Evolutionary conservation across 1,140 invertebrate species (phyloP).

Genomic region (Meloidogyne hapla): DNA sequence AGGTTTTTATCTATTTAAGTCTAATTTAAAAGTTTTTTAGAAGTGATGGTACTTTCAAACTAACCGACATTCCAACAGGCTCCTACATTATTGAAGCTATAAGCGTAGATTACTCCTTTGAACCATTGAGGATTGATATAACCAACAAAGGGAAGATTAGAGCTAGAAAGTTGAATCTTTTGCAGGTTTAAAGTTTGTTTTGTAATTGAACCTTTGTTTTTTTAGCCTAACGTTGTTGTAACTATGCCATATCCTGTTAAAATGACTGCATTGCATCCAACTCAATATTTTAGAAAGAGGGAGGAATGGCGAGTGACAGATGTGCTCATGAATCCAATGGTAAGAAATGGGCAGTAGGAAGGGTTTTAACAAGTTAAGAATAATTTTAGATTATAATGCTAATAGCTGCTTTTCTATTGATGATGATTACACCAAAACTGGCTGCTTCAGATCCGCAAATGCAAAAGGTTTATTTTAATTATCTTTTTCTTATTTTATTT

Average conservation of each 20-base stretch:
- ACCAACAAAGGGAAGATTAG: conserved; percentile 92
- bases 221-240: conserved; percentile 55
- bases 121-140: conserved; percentile 87
- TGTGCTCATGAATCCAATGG: conserved; percentile 65
- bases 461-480: conserved; percentile 56
- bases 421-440: conserved; percentile 67
- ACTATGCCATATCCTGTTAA: conserved; percentile 58
- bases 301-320: conserved; percentile 63
- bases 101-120: conserved; percentile 85
- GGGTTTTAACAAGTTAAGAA: too few species aligned
- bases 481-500: conserved; percentile 9
- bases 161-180: conserved; percentile 87
- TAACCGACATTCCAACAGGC: conserved; percentile 85
- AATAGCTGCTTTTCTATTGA: conserved; percentile 66
- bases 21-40: conserved; percentile 64
- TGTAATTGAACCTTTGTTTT: not conserved
- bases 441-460: conserved; percentile 67
- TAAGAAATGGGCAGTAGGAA: conserved; percentile 65
- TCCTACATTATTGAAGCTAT: conserved; percentile 91
- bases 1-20: conserved; percentile 26
- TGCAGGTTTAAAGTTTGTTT: conserved; percentile 73
- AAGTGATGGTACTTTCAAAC: conserved; percentile 86
- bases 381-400: conserved; percentile 66
- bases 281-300: conserved; percentile 58
- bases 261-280: conserved; percentile 57